Evolutionary conservation across 2,113 vertebrate genomes (phyloP).

Genomic region (Hyperopisus bebe): DNA sequence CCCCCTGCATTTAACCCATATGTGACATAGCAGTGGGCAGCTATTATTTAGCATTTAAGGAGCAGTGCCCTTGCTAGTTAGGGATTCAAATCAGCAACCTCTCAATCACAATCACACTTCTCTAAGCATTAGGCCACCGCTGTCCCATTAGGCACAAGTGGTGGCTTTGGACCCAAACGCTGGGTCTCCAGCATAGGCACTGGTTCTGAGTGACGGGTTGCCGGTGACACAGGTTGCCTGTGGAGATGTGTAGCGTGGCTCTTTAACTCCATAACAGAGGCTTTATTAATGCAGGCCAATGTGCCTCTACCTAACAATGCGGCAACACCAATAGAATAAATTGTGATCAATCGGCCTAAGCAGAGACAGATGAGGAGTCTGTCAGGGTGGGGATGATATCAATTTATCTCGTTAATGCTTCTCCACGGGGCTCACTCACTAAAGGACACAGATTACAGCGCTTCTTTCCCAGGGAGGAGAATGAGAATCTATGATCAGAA

Average conservation of each 20-base stretch:
- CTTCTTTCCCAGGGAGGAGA: slow-evolving; percentile 55
- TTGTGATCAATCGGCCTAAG: slow-evolving; percentile 70
- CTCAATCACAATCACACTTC: no score
- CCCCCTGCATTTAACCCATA: no score
- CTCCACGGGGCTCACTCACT: slow-evolving; percentile 68
- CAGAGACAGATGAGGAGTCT: slow-evolving; percentile 72
- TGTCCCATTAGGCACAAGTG: slow-evolving; percentile 20
- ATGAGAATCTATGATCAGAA: slow-evolving; percentile 47
- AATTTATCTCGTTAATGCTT: slow-evolving; percentile 78
- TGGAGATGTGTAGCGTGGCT: slow-evolving; percentile 55
- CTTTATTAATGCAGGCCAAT: slow-evolving; percentile 68
- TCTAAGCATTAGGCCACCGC: no score
- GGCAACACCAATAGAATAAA: slow-evolving; percentile 74
- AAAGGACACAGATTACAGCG: slow-evolving; percentile 70
- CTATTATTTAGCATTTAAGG: no score
- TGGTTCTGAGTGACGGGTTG: slow-evolving; percentile 35
- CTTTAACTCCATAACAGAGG: slow-evolving; percentile 64
- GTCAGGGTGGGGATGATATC: slow-evolving; percentile 68
- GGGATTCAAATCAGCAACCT: no score
- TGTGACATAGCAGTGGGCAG: no score
- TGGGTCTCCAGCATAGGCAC: slow-evolving; percentile 45
- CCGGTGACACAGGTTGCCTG: slow-evolving; percentile 48
- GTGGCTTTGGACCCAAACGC: slow-evolving; percentile 32
- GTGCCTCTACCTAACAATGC: slow-evolving; percentile 67
- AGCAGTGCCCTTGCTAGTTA: no score